phyloP scores from a whole-genome alignment of 2,888 invertebrate species.

The Andrena minutula region DNA sequence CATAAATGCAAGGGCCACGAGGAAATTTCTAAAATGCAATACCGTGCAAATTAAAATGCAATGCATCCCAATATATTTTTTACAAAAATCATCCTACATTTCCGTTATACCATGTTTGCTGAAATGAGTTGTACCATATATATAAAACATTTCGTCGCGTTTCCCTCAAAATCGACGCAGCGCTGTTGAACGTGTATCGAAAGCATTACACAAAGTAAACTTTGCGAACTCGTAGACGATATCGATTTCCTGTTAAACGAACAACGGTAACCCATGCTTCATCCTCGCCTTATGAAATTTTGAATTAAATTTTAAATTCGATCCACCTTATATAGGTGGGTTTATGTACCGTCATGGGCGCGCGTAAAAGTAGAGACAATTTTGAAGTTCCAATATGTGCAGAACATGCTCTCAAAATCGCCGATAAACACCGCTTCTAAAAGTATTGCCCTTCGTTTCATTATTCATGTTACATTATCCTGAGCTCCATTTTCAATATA shows the following conservation, averaged over 20 bases:
- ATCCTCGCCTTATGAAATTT: slow-evolving; percentile 22
- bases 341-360: neutral
- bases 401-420: neutral
- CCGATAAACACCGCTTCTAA: neutral
- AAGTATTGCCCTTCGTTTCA: neutral
- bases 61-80: no score
- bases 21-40: neutral
- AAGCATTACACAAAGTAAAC: slow-evolving; percentile 16
- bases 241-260: slow-evolving; percentile 30
- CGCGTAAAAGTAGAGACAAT: slow-evolving; percentile 3
- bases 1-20: neutral
- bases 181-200: neutral
- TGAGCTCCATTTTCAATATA: neutral
- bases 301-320: slow-evolving; percentile 39
- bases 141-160: neutral
- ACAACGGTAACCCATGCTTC: slow-evolving; percentile 20
- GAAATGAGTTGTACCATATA: neutral
- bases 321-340: neutral
- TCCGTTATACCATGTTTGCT: neutral
- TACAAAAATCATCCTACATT: neutral
- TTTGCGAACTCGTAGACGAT: slow-evolving; percentile 17
- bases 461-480: neutral
- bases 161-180: neutral
- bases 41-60: neutral
- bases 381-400: slow-evolving; percentile 7